phyloP scores from a whole-genome alignment of 2,797 vertebrate species.

The Neoniphon sammara region DNA sequence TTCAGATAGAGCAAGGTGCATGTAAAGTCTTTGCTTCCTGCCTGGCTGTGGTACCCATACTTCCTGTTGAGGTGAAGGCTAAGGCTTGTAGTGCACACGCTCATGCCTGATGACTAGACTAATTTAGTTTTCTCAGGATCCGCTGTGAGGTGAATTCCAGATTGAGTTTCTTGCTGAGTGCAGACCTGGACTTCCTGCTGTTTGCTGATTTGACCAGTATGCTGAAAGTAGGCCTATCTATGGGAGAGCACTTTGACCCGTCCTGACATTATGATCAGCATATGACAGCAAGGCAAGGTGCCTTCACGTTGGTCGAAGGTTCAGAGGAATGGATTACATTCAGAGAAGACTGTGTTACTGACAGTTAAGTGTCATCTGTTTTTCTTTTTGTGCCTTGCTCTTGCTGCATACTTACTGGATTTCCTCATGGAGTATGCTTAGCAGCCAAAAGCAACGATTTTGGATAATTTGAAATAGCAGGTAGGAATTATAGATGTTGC shows the following conservation, averaged over 20 bases:
- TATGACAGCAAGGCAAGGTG: conserved; percentile 63
- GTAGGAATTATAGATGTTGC: conserved; percentile 40
- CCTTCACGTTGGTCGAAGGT: conserved; percentile 40
- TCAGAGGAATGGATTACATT: conserved; percentile 32
- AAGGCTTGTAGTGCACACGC: conserved; percentile 12
- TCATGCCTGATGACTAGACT: neutral
- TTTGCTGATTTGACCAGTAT: conserved; percentile 27
- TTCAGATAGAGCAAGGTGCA: conserved; percentile 12
- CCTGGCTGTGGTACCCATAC: conserved; percentile 25
- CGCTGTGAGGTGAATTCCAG: conserved; percentile 51
- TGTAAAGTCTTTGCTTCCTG: conserved; percentile 46
- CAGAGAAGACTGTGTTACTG: neutral
- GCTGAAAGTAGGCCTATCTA: conserved; percentile 37
- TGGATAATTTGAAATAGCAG: conserved; percentile 51
- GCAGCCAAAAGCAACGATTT: conserved; percentile 9
- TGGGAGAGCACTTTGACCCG: conserved; percentile 79
- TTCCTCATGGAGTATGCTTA: conserved; percentile 30
- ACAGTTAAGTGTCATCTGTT: neutral
- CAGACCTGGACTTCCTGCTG: conserved; percentile 31
- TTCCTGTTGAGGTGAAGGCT: conserved; percentile 43
- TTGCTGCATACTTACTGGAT: conserved; percentile 6
- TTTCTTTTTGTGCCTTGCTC: conserved; percentile 5
- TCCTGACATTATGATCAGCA: conserved; percentile 65
- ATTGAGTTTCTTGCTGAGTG: conserved; percentile 31
- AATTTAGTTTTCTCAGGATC: conserved; percentile 32